These are phyloP conservation scores for Petrophora chlorosata DNA, from an alignment of 2,888 invertebrate genomes.

Conservation along the genomic window DNA sequence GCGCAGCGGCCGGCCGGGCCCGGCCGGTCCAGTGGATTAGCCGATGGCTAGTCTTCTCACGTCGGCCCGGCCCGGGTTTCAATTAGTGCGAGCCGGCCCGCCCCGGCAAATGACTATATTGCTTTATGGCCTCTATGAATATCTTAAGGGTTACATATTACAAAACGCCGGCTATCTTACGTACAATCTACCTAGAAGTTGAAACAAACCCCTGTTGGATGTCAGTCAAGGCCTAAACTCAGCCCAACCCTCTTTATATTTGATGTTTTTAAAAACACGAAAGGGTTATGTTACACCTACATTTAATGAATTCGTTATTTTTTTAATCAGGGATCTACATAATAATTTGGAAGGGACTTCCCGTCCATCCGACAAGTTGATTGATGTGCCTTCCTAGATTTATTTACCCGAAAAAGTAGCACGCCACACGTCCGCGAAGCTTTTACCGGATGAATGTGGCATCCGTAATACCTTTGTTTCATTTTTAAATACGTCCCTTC, in stretches of 20 bases:
- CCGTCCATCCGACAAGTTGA: slow-evolving; percentile 80
- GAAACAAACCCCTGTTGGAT: slow-evolving; percentile 6
- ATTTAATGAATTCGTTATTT: slow-evolving; percentile 74
- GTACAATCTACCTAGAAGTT: slow-evolving; percentile 18
- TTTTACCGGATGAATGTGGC: slow-evolving; percentile 69
- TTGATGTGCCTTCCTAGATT: slow-evolving; percentile 81
- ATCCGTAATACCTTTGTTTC: slow-evolving; percentile 77
- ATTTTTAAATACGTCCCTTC: slow-evolving; percentile 79
- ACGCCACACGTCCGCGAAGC: slow-evolving; percentile 74
- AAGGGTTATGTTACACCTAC: slow-evolving; percentile 65
- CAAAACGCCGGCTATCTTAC: slow-evolving; percentile 31
- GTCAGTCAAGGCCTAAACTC: slow-evolving; percentile 11
- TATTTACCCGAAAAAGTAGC: slow-evolving; percentile 75
- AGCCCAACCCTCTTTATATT: slow-evolving; percentile 15
- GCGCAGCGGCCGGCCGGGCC: background rate
- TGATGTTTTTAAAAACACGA: slow-evolving; percentile 43
- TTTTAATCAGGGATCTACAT: slow-evolving; percentile 81
- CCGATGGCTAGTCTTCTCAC: slow-evolving; percentile 78
- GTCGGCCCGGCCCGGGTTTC: slow-evolving; percentile 69
- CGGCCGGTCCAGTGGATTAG: slow-evolving; percentile 58
- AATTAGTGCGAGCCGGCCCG: slow-evolving; percentile 65
- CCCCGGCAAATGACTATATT: slow-evolving; percentile 65
- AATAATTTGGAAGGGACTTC: slow-evolving; percentile 78
- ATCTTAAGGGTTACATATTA: slow-evolving; percentile 38
- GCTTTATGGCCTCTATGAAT: slow-evolving; percentile 65